Evolutionary conservation across 2,113 vertebrate species (phyloP).

Genomic region (Numida meleagris): DNA sequence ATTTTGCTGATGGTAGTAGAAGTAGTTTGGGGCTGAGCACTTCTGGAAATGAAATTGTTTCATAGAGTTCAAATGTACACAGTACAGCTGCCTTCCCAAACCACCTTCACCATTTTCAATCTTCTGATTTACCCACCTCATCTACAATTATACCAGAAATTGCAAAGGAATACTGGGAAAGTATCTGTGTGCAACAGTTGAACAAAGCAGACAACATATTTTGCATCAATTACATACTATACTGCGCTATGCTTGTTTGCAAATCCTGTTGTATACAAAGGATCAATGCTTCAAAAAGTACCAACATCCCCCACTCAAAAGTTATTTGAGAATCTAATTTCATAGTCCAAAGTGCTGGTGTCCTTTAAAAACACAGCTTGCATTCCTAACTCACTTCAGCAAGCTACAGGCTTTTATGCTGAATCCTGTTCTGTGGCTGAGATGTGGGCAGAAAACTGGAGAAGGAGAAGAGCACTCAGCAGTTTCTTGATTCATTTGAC

Average conservation of each 20-base stretch:
- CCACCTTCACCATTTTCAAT: neutral
- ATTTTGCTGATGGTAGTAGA: neutral
- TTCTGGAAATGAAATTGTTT: neutral
- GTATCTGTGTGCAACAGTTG: neutral
- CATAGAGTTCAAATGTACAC: neutral
- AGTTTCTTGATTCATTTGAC: neutral
- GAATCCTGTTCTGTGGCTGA: neutral
- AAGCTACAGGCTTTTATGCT: neutral
- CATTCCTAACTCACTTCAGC: neutral
- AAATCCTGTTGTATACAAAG: neutral
- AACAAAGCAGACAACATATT: constrained; percentile 35
- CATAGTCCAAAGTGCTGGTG: neutral
- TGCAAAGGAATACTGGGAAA: neutral
- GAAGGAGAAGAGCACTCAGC: neutral
- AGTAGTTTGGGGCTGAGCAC: neutral
- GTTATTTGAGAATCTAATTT: neutral
- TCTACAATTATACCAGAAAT: neutral
- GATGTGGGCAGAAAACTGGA: neutral
- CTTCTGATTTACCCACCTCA: neutral
- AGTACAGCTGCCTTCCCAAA: neutral
- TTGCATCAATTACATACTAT: constrained; percentile 9
- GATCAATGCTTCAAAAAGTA: neutral
- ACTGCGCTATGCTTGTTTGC: neutral
- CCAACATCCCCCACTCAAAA: neutral
- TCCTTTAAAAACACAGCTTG: neutral